phyloP scores from a whole-genome alignment of 1,140 invertebrate genomes.

The Sycophila sp. region DNA sequence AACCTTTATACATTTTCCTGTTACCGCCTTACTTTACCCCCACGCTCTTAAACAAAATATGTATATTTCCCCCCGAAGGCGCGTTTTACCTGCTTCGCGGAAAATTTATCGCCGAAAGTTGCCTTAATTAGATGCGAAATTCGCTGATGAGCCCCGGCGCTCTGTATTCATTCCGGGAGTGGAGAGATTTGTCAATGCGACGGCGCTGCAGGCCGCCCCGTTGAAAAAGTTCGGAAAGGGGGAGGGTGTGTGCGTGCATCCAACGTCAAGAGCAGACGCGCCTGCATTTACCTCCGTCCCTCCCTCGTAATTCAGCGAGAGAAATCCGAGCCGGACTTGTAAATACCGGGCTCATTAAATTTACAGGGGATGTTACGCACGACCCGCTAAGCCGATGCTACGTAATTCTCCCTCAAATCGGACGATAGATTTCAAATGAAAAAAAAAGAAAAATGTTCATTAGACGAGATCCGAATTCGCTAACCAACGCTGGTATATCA shows the following conservation, averaged over 20 bases:
- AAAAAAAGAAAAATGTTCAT: too few species aligned
- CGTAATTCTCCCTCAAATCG: too few species aligned
- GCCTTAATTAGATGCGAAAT: too few species aligned
- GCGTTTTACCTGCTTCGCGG: too few species aligned
- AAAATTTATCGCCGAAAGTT: background rate
- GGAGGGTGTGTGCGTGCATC: background rate
- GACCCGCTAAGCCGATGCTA: constrained; percentile 23
- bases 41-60: background rate
- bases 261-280: too few species aligned
- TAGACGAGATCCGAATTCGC: too few species aligned
- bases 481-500: background rate
- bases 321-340: background rate
- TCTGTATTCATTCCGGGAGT: background rate
- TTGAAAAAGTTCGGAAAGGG: background rate
- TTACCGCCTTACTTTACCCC: background rate
- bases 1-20: too few species aligned
- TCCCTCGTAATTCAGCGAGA: background rate
- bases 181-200: background rate
- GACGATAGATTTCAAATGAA: too few species aligned
- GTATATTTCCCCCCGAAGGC: too few species aligned
- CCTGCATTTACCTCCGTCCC: too few species aligned
- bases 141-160: background rate
- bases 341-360: constrained; percentile 19
- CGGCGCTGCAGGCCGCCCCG: too few species aligned
- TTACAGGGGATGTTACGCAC: constrained; percentile 1